Evolutionary conservation across 2,888 invertebrate genomes (phyloP).

Genomic region (Trissolcus brochymenae): DNA sequence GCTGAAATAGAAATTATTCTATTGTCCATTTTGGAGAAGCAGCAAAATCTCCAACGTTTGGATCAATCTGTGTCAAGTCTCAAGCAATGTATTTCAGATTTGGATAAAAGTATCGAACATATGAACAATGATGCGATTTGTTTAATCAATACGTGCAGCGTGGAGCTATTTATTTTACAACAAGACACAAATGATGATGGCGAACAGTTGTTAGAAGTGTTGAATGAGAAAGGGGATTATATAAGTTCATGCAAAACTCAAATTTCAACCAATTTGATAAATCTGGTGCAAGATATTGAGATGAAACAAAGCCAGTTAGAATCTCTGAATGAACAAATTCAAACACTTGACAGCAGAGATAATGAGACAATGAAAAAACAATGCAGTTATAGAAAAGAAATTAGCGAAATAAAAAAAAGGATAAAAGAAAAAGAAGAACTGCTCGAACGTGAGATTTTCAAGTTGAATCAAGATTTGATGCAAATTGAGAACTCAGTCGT

Average conservation of each 20-base stretch:
- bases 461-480: slow-evolving; percentile 4
- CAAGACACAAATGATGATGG: too few relatives aligned
- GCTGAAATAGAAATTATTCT: too few relatives aligned
- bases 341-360: not conserved
- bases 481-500: not conserved
- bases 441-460: not conserved
- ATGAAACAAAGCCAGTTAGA: slow-evolving; percentile 1
- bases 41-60: too few relatives aligned
- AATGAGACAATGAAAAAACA: not conserved
- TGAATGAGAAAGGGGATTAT: not conserved
- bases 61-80: too few relatives aligned
- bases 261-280: not conserved
- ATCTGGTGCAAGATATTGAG: not conserved
- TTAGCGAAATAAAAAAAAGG: not conserved
- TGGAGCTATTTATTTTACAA: too few relatives aligned
- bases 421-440: not conserved
- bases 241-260: not conserved
- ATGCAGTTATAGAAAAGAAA: slow-evolving; percentile 1
- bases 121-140: too few relatives aligned
- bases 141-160: too few relatives aligned
- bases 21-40: too few relatives aligned
- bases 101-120: too few relatives aligned
- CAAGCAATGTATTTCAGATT: too few relatives aligned
- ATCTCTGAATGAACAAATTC: not conserved
- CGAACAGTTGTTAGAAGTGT: too few relatives aligned